Percentiles rank a stretch among this genome's conserved stretches.
Conservation (phyloP, 1,140 invertebrate species). For the Drosophila orena region DNA sequence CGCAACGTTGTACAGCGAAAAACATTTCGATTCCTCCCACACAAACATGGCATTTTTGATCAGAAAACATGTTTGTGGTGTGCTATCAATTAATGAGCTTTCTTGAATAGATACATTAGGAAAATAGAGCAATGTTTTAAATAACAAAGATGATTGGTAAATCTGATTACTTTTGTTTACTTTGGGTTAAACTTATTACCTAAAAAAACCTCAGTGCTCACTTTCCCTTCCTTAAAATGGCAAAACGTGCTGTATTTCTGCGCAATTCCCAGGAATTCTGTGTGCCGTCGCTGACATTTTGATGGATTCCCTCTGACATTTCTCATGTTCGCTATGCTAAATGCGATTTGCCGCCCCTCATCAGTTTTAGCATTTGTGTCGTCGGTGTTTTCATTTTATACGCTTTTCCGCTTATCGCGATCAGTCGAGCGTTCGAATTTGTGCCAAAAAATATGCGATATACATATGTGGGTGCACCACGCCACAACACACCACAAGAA, state of each 20-base stretch:
- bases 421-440: conserved; percentile 56
- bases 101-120: no score
- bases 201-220: background rate
- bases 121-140: no score
- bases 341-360: conserved; percentile 19
- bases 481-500: no score
- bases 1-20: conserved; percentile 60
- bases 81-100: no score
- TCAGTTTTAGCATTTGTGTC: conserved; percentile 35
- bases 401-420: conserved; percentile 67
- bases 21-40: conserved; percentile 47
- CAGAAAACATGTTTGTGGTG: conserved; percentile 18
- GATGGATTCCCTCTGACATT: conserved; percentile 56
- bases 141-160: no score
- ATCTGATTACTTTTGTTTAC: no score
- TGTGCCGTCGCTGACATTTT: conserved; percentile 33
- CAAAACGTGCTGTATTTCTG: conserved; percentile 17
- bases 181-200: background rate
- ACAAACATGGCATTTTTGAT: conserved; percentile 21
- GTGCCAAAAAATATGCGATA: conserved; percentile 66
- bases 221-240: conserved; percentile 11
- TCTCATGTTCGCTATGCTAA: conserved; percentile 37
- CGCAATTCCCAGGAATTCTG: conserved; percentile 51
- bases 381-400: conserved; percentile 23
- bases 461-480: conserved; percentile 71